phyloP scores from a whole-genome alignment of 2,888 invertebrate genomes.

The Disparrhopalites patrizii region DNA sequence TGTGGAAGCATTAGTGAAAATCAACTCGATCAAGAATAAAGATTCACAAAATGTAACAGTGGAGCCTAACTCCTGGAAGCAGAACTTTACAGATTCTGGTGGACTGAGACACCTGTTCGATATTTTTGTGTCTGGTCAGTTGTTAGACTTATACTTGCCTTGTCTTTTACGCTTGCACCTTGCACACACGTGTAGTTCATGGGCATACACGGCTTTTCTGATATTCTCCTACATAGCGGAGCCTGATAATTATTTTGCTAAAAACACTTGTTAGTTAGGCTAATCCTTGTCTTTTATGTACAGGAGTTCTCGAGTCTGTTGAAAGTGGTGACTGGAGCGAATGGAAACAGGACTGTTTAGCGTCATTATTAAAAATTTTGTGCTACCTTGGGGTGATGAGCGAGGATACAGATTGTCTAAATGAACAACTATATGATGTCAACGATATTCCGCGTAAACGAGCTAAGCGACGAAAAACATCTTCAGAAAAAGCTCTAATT shows the following conservation, averaged over 20 bases:
- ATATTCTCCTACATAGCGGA: background rate
- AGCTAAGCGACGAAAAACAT: slow-evolving; percentile 51
- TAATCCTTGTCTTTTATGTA: slow-evolving; percentile 27
- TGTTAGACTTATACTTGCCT: background rate
- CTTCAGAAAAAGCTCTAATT: slow-evolving; percentile 63
- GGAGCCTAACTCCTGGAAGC: slow-evolving; percentile 62
- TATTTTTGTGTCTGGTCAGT: slow-evolving; percentile 78
- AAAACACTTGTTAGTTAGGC: background rate
- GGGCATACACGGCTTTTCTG: too few relatives aligned
- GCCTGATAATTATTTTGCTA: background rate
- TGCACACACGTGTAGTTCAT: too few relatives aligned
- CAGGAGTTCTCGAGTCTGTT: slow-evolving; percentile 67
- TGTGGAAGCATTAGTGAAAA: slow-evolving; percentile 64
- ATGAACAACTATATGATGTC: slow-evolving; percentile 47
- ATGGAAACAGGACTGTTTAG: slow-evolving; percentile 93
- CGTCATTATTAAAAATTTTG: slow-evolving; percentile 76
- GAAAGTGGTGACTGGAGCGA: slow-evolving; percentile 66
- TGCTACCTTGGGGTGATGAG: slow-evolving; percentile 76
- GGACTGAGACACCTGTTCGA: slow-evolving; percentile 83
- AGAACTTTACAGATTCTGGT: slow-evolving; percentile 78
- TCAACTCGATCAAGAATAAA: slow-evolving; percentile 30
- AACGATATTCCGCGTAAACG: slow-evolving; percentile 45
- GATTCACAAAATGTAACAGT: slow-evolving; percentile 17
- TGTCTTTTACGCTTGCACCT: too few relatives aligned
- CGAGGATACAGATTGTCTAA: slow-evolving; percentile 46